Conservation (phyloP, 2,888 invertebrate species). For the Neoascia interrupta region DNA sequence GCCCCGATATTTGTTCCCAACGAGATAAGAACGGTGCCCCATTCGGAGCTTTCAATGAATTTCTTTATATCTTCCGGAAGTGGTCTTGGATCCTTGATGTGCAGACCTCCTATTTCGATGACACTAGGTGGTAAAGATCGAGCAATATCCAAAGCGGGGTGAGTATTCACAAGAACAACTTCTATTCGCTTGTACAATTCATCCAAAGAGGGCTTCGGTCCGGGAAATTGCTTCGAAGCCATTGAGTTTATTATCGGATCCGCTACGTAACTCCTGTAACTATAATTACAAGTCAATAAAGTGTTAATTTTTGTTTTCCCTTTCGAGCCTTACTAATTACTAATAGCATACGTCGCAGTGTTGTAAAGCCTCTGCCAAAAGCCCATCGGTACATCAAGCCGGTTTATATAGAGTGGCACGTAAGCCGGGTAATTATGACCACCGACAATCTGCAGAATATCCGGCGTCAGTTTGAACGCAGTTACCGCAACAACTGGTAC, state of each 20-base stretch:
- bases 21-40: slow-evolving; percentile 73
- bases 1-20: slow-evolving; percentile 73
- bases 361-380: slow-evolving; percentile 63
- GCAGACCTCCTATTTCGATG: slow-evolving; percentile 73
- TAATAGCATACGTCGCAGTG: slow-evolving; percentile 25
- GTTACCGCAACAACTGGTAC: slow-evolving; percentile 72
- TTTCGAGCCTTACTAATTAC: slow-evolving; percentile 22
- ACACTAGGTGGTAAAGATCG: slow-evolving; percentile 72
- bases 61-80: slow-evolving; percentile 71
- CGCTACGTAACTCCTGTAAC: slow-evolving; percentile 30
- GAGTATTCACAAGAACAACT: slow-evolving; percentile 71
- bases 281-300: background rate
- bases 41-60: slow-evolving; percentile 71
- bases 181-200: slow-evolving; percentile 62
- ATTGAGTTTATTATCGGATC: slow-evolving; percentile 24
- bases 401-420: slow-evolving; percentile 58
- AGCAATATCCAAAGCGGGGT: slow-evolving; percentile 70
- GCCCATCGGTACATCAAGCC: slow-evolving; percentile 60
- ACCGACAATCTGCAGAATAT: slow-evolving; percentile 49
- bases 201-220: slow-evolving; percentile 33
- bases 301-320: background rate
- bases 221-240: slow-evolving; percentile 25
- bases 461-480: slow-evolving; percentile 68
- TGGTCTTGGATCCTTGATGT: slow-evolving; percentile 71
- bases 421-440: slow-evolving; percentile 70